Percentiles rank a stretch among this genome's conserved stretches.
Evolutionary conservation across 2,888 invertebrate species (phyloP).

Genomic region (Amblyjoppa proteus): DNA sequence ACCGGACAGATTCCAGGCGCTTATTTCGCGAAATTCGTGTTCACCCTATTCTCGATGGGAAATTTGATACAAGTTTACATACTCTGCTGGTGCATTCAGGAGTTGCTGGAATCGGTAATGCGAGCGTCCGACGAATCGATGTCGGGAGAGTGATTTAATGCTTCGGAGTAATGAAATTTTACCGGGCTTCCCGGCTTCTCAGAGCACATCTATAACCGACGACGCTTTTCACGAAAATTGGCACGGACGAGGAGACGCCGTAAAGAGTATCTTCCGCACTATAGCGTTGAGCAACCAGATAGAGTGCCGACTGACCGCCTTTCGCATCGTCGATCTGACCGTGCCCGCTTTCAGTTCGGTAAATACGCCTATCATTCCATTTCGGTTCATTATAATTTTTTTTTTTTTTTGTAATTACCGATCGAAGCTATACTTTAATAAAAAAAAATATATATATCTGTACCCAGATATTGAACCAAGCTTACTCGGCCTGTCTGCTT

Average conservation of each 20-base stretch:
- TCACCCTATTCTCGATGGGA: constrained; percentile 64
- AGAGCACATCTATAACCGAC: constrained; percentile 70
- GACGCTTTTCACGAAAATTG: constrained; percentile 72
- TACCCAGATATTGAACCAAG: no score
- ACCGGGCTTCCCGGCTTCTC: not conserved
- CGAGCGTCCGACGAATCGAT: not conserved
- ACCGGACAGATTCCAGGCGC: not conserved
- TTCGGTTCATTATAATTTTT: not conserved
- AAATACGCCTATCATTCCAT: not conserved
- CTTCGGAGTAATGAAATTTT: not conserved
- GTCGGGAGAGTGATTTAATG: not conserved
- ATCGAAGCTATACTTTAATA: not conserved
- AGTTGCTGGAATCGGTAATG: constrained; percentile 74
- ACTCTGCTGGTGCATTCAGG: constrained; percentile 72
- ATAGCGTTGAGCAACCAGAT: constrained; percentile 69
- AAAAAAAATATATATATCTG: not conserved
- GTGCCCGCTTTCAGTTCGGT: constrained; percentile 70
- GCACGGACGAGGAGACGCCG: constrained; percentile 53
- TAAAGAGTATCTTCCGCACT: constrained; percentile 59
- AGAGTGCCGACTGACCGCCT: constrained; percentile 68
- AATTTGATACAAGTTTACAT: constrained; percentile 72
- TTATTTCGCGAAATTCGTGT: constrained; percentile 11
- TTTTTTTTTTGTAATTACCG: not conserved
- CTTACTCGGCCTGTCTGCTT: no score
- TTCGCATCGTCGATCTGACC: constrained; percentile 70